phyloP scores from a whole-genome alignment of 2,113 vertebrate genomes.

The Channa maculata region DNA sequence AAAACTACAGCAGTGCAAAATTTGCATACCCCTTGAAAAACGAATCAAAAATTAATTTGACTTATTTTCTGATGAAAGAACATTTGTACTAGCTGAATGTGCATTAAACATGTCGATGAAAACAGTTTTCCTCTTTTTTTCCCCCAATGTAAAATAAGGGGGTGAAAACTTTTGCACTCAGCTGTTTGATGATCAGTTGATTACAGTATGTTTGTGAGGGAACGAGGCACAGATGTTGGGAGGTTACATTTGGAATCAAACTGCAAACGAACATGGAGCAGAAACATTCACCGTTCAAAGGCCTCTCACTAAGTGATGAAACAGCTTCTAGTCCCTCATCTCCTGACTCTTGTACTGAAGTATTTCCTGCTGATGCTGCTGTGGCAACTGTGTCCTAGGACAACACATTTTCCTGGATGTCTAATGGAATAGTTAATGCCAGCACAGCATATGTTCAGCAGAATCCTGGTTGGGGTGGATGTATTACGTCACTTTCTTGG shows the following conservation, averaged over 20 bases:
- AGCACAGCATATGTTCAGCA: conserved; percentile 62
- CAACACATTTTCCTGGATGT: conserved; percentile 67
- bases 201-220: background rate
- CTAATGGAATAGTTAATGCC: conserved; percentile 50
- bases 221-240: conserved; percentile 41
- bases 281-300: conserved; percentile 36
- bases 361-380: conserved; percentile 73
- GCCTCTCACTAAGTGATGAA: conserved; percentile 52
- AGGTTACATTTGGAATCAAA: conserved; percentile 39
- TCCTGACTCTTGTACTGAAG: conserved; percentile 59
- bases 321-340: conserved; percentile 48
- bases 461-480: conserved; percentile 34
- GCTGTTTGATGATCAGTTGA: background rate
- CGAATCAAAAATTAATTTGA: no score
- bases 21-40: no score
- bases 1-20: no score
- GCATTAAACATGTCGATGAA: no score
- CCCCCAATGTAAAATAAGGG: no score
- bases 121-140: no score
- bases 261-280: conserved; percentile 26
- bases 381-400: conserved; percentile 80
- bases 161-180: no score
- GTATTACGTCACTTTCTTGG: conserved; percentile 52
- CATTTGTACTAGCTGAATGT: no score
- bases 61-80: no score